Evolutionary conservation across 2,797 vertebrate species (phyloP).

Genomic region (Morelia viridis): DNA sequence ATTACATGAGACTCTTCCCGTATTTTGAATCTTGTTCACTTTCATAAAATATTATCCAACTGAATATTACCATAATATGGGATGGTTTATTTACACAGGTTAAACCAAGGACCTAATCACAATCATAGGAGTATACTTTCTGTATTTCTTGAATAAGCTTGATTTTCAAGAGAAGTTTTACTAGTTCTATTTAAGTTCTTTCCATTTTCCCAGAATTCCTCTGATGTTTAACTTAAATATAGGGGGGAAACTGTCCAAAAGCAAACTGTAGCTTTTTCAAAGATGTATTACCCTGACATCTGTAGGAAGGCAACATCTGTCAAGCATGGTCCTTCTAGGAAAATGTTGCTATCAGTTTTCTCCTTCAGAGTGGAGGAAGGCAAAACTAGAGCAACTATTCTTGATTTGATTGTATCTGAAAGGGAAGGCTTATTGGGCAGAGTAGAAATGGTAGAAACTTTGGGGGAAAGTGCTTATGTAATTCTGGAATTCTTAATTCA

Average conservation of each 20-base stretch:
- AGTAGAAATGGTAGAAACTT: neutral
- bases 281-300: neutral
- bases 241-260: neutral
- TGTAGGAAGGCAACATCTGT: neutral
- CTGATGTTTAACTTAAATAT: neutral
- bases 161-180: neutral
- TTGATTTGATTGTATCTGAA: neutral
- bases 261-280: neutral
- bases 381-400: neutral
- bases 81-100: neutral
- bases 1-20: neutral
- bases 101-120: neutral
- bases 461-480: neutral
- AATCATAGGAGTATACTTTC: neutral
- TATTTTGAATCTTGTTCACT: constrained; percentile 2
- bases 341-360: neutral
- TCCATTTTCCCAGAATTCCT: neutral
- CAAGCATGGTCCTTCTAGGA: neutral
- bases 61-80: neutral
- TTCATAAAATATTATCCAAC: neutral
- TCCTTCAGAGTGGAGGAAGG: neutral
- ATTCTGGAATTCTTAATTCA: neutral
- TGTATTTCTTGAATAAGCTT: neutral
- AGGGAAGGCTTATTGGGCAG: neutral
- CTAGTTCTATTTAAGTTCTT: neutral